phyloP scores from a whole-genome alignment of 2,113 vertebrate genomes.

The Brachionichthys hirsutus region DNA sequence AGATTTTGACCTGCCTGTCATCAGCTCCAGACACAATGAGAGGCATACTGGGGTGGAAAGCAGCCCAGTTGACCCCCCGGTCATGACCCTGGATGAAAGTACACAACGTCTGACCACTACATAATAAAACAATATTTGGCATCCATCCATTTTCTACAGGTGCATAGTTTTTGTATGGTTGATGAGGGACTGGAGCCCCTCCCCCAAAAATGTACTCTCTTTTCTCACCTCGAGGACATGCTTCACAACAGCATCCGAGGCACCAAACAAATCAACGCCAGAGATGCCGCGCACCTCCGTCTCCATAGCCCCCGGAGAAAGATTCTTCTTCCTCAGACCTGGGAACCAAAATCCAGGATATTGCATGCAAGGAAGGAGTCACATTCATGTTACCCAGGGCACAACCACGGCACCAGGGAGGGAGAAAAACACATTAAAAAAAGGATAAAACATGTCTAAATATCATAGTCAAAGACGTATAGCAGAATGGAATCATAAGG shows the following conservation, averaged over 20 bases:
- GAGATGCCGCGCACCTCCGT: slow-evolving; percentile 91
- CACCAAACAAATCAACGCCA: slow-evolving; percentile 93
- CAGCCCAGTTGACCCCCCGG: slow-evolving; percentile 95
- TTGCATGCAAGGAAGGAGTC: slow-evolving; percentile 51
- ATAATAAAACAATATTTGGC: no score
- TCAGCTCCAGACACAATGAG: slow-evolving; percentile 96
- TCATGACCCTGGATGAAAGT: slow-evolving; percentile 84
- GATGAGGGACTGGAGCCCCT: no score
- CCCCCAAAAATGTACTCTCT: rapidly evolving
- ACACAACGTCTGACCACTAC: neutral
- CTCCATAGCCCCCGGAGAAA: slow-evolving; percentile 92
- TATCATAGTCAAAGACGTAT: slow-evolving; percentile 9
- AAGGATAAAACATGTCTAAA: slow-evolving; percentile 14
- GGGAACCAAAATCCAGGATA: slow-evolving; percentile 68
- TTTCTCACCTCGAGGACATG: slow-evolving; percentile 91
- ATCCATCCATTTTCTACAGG: no score
- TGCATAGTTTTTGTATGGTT: no score
- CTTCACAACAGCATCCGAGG: slow-evolving; percentile 93
- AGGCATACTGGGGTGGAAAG: slow-evolving; percentile 96
- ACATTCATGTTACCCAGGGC: slow-evolving; percentile 60
- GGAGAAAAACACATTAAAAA: slow-evolving; percentile 12
- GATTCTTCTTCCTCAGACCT: slow-evolving; percentile 97
- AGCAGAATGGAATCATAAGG: neutral
- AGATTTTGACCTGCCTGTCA: slow-evolving; percentile 97
- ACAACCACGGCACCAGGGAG: slow-evolving; percentile 26